These are phyloP conservation scores for Adela reaumurella DNA, from an alignment of 2,888 invertebrate species.

Conservation along the genomic window DNA sequence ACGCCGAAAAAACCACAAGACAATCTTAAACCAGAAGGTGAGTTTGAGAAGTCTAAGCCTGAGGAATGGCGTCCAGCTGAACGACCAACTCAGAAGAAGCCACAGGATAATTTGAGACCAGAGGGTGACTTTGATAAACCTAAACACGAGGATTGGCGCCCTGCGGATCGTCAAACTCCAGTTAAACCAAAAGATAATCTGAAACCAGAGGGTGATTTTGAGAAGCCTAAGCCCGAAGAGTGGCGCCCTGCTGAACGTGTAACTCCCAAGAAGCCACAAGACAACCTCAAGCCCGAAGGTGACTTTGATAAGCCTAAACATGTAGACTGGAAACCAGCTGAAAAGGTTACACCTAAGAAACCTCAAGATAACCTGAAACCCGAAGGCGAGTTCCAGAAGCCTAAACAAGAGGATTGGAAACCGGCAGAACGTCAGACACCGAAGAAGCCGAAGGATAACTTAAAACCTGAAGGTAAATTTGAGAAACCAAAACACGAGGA, in stretches of 20 bases:
- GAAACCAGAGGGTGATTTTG: slow-evolving; percentile 55
- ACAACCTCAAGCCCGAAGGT: slow-evolving; percentile 62
- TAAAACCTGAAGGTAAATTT: slow-evolving; percentile 57
- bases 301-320: slow-evolving; percentile 51
- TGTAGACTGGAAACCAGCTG: slow-evolving; percentile 47
- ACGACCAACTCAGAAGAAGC: slow-evolving; percentile 18
- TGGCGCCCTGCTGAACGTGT: slow-evolving; percentile 57
- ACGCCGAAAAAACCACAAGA: slow-evolving; percentile 35
- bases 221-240: slow-evolving; percentile 38
- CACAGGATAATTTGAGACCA: slow-evolving; percentile 43
- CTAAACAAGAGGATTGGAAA: slow-evolving; percentile 42
- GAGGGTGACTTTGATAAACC: slow-evolving; percentile 57
- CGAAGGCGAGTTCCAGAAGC: slow-evolving; percentile 46
- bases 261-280: slow-evolving; percentile 59
- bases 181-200: slow-evolving; percentile 64
- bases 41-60: slow-evolving; percentile 37
- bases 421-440: slow-evolving; percentile 59
- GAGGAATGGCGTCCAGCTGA: slow-evolving; percentile 29
- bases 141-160: slow-evolving; percentile 29
- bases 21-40: slow-evolving; percentile 54
- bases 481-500: slow-evolving; percentile 47
- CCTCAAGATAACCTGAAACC: slow-evolving; percentile 54
- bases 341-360: slow-evolving; percentile 52
- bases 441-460: slow-evolving; percentile 62
- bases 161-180: slow-evolving; percentile 40